Conservation (phyloP, 2,888 invertebrate species). For the Ischnura elegans region DNA sequence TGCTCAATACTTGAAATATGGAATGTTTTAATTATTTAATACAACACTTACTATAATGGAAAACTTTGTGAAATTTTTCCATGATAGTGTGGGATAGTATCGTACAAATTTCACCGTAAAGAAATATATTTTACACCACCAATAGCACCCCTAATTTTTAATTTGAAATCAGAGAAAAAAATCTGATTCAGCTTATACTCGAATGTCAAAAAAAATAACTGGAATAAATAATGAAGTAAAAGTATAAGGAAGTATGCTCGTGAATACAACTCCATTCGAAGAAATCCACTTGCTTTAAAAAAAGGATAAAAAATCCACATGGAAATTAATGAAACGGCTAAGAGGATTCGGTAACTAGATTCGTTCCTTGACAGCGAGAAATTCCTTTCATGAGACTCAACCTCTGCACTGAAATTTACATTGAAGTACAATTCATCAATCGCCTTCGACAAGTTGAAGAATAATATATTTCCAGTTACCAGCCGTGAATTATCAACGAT, state of each 20-base stretch:
- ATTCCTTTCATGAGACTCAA: neutral
- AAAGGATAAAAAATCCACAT: neutral
- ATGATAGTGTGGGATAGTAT: too few species aligned
- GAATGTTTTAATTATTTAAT: too few species aligned
- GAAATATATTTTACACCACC: too few species aligned
- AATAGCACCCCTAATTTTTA: too few species aligned
- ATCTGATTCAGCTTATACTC: too few species aligned
- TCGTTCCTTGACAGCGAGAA: neutral
- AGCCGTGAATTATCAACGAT: neutral
- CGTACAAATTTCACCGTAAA: too few species aligned
- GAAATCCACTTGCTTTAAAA: neutral
- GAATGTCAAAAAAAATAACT: too few species aligned
- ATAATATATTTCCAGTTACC: neutral
- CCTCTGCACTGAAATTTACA: neutral
- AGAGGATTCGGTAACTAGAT: neutral
- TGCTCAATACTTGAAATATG: too few species aligned
- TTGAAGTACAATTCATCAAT: neutral
- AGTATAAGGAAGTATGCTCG: too few species aligned
- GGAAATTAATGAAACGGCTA: neutral
- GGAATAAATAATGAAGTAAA: neutral
- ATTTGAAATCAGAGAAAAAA: too few species aligned
- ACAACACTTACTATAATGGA: too few species aligned
- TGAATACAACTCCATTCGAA: neutral
- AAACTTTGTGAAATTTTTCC: too few species aligned
- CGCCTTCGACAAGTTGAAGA: neutral